Evolutionary conservation across 1,140 invertebrate genomes (phyloP).

Genomic region (Sminthurides bifidus): DNA sequence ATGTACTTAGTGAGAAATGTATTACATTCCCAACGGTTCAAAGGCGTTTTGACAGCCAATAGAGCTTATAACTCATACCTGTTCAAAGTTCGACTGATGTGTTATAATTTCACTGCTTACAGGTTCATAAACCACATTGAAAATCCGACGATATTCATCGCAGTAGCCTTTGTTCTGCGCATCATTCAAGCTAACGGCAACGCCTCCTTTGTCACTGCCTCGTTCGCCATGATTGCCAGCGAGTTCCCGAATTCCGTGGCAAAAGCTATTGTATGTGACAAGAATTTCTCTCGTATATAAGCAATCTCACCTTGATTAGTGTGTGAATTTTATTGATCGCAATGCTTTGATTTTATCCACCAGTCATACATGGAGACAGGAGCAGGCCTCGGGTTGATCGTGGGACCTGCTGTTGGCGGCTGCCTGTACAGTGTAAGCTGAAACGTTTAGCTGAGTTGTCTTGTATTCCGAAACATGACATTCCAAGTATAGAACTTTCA

Average conservation of each 20-base stretch:
- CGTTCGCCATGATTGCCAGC: conserved; percentile 45
- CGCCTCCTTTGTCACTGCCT: conserved; percentile 46
- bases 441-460: no score
- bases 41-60: no score
- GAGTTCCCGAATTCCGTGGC: conserved; percentile 53
- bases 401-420: conserved; percentile 73
- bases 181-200: conserved; percentile 46
- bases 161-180: conserved; percentile 43
- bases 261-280: conserved; percentile 42
- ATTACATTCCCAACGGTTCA: no score
- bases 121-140: conserved; percentile 42
- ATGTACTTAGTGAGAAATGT: no score
- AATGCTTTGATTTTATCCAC: conserved; percentile 36
- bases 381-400: conserved; percentile 74
- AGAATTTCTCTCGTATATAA: not conserved
- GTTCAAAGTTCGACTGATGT: no score
- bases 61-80: no score
- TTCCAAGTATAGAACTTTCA: no score
- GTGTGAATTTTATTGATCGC: no score
- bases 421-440: conserved; percentile 54
- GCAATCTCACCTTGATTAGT: not conserved
- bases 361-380: conserved; percentile 77
- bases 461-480: no score
- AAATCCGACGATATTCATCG: conserved; percentile 41
- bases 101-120: conserved; percentile 35